A percentile compares a stretch with the other conserved stretches of the same genome.
These are phyloP conservation scores for Sterna hirundo DNA, from an alignment of 2,113 vertebrate species.

Conservation along the genomic window DNA sequence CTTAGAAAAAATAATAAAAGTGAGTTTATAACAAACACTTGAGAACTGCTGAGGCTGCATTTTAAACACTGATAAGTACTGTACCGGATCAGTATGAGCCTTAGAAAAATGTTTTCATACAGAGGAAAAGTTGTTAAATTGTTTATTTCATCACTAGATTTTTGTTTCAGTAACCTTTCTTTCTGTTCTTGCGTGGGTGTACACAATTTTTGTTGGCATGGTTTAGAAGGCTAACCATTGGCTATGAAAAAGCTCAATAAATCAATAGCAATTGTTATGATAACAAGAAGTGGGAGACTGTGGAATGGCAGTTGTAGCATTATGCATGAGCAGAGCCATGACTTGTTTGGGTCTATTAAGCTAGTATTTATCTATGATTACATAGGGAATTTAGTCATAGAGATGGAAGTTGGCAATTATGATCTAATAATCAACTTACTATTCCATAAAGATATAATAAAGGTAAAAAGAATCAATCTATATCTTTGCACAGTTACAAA, in stretches of 20 bases:
- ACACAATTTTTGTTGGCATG: slow-evolving; percentile 41
- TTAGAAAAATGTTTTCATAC: not conserved
- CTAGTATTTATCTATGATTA: slow-evolving; percentile 73
- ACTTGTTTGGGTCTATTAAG: slow-evolving; percentile 83
- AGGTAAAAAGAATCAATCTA: slow-evolving; percentile 26
- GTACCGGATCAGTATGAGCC: not conserved
- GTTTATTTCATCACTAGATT: not conserved
- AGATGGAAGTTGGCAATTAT: slow-evolving; percentile 82
- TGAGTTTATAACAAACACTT: not conserved
- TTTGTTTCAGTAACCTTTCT: not conserved
- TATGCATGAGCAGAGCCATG: slow-evolving; percentile 76
- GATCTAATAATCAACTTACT: slow-evolving; percentile 81
- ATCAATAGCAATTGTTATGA: slow-evolving; percentile 85
- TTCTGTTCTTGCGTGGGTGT: slow-evolving; percentile 18
- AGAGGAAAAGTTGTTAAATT: not conserved
- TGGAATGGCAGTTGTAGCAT: slow-evolving; percentile 58
- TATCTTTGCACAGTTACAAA: slow-evolving; percentile 1
- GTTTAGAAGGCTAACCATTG: slow-evolving; percentile 75
- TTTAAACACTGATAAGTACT: not conserved
- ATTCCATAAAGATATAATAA: slow-evolving; percentile 66
- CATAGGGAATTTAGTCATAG: slow-evolving; percentile 74
- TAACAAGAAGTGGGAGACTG: slow-evolving; percentile 81
- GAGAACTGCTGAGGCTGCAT: not conserved
- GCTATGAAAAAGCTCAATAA: slow-evolving; percentile 84
- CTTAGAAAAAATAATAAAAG: not conserved